phyloP scores from a whole-genome alignment of 1,140 invertebrate species.

The Proctacanthus coquilletti region DNA sequence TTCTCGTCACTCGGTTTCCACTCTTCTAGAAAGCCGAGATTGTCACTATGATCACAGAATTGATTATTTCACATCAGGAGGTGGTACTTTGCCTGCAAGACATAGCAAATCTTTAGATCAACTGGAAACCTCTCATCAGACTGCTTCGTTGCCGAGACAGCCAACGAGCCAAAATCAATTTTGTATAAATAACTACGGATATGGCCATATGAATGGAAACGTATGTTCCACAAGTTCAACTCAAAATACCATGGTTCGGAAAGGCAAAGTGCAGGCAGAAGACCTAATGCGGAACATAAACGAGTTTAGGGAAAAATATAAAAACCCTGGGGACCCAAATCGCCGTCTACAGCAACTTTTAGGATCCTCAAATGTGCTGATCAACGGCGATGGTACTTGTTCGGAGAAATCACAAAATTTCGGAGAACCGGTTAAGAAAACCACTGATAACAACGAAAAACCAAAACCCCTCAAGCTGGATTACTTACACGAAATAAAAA shows the following conservation, averaged over 20 bases:
- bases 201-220: conserved; percentile 2
- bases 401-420: neutral
- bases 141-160: conserved; percentile 2
- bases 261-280: conserved; percentile 17
- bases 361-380: neutral
- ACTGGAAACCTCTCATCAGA: conserved; percentile 30
- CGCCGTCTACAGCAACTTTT: neutral
- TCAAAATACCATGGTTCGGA: conserved; percentile 2
- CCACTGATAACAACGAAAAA: neutral
- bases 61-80: conserved; percentile 5
- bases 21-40: conserved; percentile 30
- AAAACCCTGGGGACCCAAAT: conserved; percentile 31
- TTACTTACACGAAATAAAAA: conserved; percentile 27
- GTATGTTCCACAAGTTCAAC: neutral
- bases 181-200: neutral
- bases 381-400: neutral
- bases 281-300: conserved; percentile 35
- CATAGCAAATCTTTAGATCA: conserved; percentile 71
- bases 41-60: conserved; percentile 18
- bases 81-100: conserved; percentile 43
- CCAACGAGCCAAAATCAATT: conserved; percentile 1
- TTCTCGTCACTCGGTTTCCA: conserved; percentile 41
- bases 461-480: conserved; percentile 15
- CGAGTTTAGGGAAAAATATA: conserved; percentile 43
- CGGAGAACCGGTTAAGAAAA: neutral